Conservation (phyloP, 2,888 invertebrate genomes). For the Orgyia antiqua region DNA sequence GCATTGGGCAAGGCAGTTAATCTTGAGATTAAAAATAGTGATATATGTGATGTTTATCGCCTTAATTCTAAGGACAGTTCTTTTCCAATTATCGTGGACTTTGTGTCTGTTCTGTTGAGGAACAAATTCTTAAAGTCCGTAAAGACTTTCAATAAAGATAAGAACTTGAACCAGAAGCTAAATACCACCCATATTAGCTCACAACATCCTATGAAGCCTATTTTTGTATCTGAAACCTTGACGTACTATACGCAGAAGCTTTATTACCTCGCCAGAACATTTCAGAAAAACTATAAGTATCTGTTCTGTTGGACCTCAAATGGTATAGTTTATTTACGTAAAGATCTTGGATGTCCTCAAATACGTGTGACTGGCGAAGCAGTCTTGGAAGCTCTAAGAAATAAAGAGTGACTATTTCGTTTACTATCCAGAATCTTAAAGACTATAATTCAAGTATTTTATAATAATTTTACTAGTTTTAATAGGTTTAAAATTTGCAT, state of each 20-base stretch:
- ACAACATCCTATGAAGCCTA: too few species aligned
- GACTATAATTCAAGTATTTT: too few species aligned
- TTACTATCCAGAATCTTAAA: too few species aligned
- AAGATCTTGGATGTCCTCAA: background rate
- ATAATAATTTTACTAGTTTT: too few species aligned
- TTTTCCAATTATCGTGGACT: constrained; percentile 11
- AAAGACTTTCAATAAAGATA: too few species aligned
- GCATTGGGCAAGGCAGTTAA: background rate
- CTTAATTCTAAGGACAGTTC: constrained; percentile 7
- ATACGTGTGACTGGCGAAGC: background rate
- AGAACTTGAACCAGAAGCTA: too few species aligned
- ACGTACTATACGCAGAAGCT: background rate
- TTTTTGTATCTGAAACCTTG: background rate
- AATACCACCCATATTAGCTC: too few species aligned
- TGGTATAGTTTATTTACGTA: constrained; percentile 1
- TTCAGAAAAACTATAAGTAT: background rate
- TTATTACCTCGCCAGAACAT: constrained; percentile 1
- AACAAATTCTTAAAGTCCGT: constrained; percentile 6
- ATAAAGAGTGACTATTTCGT: too few species aligned
- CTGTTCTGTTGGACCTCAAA: background rate
- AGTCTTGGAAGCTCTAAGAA: background rate
- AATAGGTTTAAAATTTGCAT: too few species aligned
- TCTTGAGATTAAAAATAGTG: background rate
- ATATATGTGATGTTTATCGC: constrained; percentile 12
- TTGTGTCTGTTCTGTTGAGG: constrained; percentile 10